A percentile compares a stretch with the other conserved stretches of the same genome.
phyloP scores from a whole-genome alignment of 1,140 invertebrate species.

The Solenopsis invicta region DNA sequence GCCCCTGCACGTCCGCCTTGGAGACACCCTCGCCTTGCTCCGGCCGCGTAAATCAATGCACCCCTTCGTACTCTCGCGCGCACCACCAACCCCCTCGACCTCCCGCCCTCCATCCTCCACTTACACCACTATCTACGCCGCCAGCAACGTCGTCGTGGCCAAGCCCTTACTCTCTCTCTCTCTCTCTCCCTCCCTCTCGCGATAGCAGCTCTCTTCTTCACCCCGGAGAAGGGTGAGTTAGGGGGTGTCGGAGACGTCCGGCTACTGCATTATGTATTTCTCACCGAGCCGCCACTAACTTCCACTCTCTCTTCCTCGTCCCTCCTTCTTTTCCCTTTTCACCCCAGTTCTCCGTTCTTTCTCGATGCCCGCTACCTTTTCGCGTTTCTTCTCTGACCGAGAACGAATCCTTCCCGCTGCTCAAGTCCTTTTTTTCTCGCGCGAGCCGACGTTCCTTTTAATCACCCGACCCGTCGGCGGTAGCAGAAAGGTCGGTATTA shows the following conservation, averaged over 20 bases:
- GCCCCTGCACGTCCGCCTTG: constrained; percentile 82
- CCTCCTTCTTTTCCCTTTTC: constrained; percentile 48
- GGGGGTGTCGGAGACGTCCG: constrained; percentile 86
- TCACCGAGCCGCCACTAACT: constrained; percentile 78
- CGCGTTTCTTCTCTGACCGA: constrained; percentile 17
- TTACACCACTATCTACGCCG: constrained; percentile 47
- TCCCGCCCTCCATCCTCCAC: constrained; percentile 44
- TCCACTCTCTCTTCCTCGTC: constrained; percentile 56
- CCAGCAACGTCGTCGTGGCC: constrained; percentile 31
- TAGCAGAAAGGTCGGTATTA: neutral
- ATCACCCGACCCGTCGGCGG: constrained; percentile 43
- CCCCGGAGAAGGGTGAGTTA: constrained; percentile 74
- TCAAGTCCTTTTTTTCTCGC: constrained; percentile 44
- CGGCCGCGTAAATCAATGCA: constrained; percentile 86
- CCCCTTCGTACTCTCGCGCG: constrained; percentile 74
- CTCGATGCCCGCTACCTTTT: constrained; percentile 38
- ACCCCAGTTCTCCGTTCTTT: constrained; percentile 2
- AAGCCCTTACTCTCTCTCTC: constrained; percentile 52
- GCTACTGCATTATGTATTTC: constrained; percentile 88
- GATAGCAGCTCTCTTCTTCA: constrained; percentile 62
- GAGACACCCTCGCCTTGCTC: constrained; percentile 83
- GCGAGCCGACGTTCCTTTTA: constrained; percentile 53
- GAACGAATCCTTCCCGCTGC: constrained; percentile 15
- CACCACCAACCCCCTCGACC: constrained; percentile 69
- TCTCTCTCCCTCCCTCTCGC: constrained; percentile 54